These are phyloP conservation scores for Glossophaga mutica DNA, from an alignment of 2,797 vertebrate species.

Conservation along the genomic window DNA sequence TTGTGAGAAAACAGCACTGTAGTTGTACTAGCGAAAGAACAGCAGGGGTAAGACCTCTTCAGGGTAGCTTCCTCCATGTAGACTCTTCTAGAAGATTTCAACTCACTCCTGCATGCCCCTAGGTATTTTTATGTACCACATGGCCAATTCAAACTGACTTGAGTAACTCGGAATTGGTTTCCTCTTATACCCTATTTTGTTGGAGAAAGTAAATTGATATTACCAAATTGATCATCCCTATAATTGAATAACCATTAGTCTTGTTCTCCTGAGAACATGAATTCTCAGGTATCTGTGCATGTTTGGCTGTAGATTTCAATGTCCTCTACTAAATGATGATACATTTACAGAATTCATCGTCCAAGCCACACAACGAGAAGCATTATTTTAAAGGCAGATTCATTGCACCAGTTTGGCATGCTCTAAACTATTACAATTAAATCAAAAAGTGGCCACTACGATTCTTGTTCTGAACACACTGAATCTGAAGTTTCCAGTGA, in stretches of 20 bases:
- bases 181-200: neutral
- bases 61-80: neutral
- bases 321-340: neutral
- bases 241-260: neutral
- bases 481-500: conserved; percentile 37
- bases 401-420: neutral
- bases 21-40: neutral
- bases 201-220: neutral
- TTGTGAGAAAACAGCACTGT: neutral
- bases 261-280: neutral
- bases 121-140: too few species aligned
- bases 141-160: neutral
- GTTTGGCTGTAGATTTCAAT: neutral
- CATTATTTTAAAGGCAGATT: neutral
- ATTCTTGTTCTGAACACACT: conserved; percentile 1
- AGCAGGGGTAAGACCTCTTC: neutral
- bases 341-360: neutral
- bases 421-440: conserved; percentile 53
- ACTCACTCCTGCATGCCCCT: neutral
- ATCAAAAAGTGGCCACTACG: conserved; percentile 38
- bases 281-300: neutral
- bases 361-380: conserved; percentile 28
- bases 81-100: neutral
- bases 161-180: neutral
- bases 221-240: neutral